phyloP scores from a whole-genome alignment of 2,888 invertebrate species.

The Allophyes oxyacanthae region DNA sequence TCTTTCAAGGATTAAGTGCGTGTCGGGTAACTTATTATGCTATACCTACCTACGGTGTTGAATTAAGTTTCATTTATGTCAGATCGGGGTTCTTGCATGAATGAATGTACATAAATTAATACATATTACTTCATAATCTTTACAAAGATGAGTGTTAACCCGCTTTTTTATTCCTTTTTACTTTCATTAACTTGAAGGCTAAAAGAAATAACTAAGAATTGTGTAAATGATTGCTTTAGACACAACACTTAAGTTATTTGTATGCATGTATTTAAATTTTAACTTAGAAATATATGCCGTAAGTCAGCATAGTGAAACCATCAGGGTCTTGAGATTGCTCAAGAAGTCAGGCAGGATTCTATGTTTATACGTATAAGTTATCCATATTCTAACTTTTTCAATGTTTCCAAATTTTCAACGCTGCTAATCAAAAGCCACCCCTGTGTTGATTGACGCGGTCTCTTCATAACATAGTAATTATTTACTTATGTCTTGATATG shows the following conservation, averaged over 20 bases:
- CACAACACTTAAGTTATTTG: neutral
- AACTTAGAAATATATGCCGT: neutral
- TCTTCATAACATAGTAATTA: too few relatives aligned
- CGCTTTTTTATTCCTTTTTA: conserved; percentile 40
- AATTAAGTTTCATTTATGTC: conserved; percentile 13
- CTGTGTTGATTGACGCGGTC: too few relatives aligned
- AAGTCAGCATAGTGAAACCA: too few relatives aligned
- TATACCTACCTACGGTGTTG: conserved; percentile 4
- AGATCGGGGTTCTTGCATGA: conserved; percentile 37
- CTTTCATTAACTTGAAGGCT: conserved; percentile 39
- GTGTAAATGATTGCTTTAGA: conserved; percentile 36
- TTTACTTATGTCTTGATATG: too few relatives aligned
- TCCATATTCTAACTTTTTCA: too few relatives aligned
- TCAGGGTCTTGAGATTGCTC: too few relatives aligned
- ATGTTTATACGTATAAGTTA: too few relatives aligned
- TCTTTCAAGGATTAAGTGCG: too few relatives aligned
- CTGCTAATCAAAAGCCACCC: too few relatives aligned
- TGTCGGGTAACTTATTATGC: neutral
- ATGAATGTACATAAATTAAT: conserved; percentile 37
- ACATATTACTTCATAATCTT: conserved; percentile 22
- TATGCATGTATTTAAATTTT: neutral
- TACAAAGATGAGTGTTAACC: conserved; percentile 35
- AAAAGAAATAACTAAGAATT: conserved; percentile 32
- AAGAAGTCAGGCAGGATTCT: too few relatives aligned
- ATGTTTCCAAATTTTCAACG: too few relatives aligned